phyloP scores from a whole-genome alignment of 2,888 invertebrate species.

The Drosophila robusta region DNA sequence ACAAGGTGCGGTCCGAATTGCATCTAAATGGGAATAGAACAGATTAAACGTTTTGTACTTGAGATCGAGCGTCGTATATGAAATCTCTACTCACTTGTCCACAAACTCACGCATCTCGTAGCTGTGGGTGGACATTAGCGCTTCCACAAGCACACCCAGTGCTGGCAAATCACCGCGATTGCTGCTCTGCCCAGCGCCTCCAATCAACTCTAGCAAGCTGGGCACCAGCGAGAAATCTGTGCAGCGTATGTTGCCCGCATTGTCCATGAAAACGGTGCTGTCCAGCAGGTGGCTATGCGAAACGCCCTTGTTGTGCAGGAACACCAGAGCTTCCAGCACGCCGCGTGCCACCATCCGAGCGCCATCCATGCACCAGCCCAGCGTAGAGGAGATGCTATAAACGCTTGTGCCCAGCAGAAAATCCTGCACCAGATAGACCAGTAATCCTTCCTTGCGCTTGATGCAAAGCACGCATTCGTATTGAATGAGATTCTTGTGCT shows the following conservation, averaged over 20 bases:
- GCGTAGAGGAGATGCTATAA: conserved; percentile 81
- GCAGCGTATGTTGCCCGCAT: conserved; percentile 86
- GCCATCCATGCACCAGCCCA: conserved; percentile 85
- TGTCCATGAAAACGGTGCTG: conserved; percentile 90
- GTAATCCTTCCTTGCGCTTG: conserved; percentile 87
- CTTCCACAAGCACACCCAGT: conserved; percentile 83
- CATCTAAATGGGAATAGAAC: conserved; percentile 61
- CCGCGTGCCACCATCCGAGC: conserved; percentile 88
- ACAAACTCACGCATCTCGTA: conserved; percentile 85
- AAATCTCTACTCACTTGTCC: conserved; percentile 75
- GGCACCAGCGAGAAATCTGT: conserved; percentile 84
- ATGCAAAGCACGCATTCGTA: conserved; percentile 90
- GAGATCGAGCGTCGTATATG: background rate
- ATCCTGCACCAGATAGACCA: conserved; percentile 90
- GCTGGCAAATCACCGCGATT: conserved; percentile 84
- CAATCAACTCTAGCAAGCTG: conserved; percentile 82
- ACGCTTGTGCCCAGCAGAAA: conserved; percentile 86
- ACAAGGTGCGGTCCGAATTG: conserved; percentile 86
- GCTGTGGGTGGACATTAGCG: conserved; percentile 82
- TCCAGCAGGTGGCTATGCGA: conserved; percentile 93
- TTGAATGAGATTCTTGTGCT: conserved; percentile 90
- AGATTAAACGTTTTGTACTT: background rate
- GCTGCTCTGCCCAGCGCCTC: conserved; percentile 74
- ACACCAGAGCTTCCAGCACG: conserved; percentile 90
- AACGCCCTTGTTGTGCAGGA: conserved; percentile 92